Evolutionary conservation across 2,113 vertebrate species (phyloP).

Genomic region (Alosa alosa): DNA sequence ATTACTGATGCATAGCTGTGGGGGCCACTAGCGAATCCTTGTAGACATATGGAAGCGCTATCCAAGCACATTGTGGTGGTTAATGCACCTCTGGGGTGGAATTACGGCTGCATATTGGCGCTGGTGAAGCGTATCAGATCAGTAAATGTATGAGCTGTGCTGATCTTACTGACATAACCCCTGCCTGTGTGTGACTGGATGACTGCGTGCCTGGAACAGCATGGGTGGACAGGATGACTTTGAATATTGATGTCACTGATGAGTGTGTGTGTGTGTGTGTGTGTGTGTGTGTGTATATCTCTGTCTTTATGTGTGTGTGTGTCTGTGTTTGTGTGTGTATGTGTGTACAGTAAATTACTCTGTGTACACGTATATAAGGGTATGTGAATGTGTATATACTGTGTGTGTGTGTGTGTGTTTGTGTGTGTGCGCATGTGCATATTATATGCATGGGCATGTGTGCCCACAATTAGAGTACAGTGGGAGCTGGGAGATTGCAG

Average conservation of each 20-base stretch:
- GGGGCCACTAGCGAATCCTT: background rate
- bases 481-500: slow-evolving; percentile 21
- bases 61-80: background rate
- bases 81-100: slow-evolving; percentile 2
- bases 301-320: background rate
- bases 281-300: background rate
- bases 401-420: background rate
- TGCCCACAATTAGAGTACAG: slow-evolving; percentile 16
- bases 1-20: background rate
- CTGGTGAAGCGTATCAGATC: background rate
- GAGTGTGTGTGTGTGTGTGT: background rate
- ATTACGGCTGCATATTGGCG: slow-evolving; percentile 1
- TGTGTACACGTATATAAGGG: background rate
- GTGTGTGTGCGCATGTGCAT: background rate
- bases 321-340: background rate
- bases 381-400: background rate
- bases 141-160: background rate
- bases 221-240: slow-evolving; percentile 8
- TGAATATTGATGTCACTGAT: slow-evolving; percentile 11
- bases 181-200: background rate
- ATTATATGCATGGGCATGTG: slow-evolving; percentile 15
- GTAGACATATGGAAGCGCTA: slow-evolving; percentile 1
- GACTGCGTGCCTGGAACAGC: background rate
- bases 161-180: background rate
- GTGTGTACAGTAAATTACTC: background rate